These are phyloP conservation scores for Scrobipalpa costella DNA, from an alignment of 2,888 invertebrate species.

Conservation along the genomic window DNA sequence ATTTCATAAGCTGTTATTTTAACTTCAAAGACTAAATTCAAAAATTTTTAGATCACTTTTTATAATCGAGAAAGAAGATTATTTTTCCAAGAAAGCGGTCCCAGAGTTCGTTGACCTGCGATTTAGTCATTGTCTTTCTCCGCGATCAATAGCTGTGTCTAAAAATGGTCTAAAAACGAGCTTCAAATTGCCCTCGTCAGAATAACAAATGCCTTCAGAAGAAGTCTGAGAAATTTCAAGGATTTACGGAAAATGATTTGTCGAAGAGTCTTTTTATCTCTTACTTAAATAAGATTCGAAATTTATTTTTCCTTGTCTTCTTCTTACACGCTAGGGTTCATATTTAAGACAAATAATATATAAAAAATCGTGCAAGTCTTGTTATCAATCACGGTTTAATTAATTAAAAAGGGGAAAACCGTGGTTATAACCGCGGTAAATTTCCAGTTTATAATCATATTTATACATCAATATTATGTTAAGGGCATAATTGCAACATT, in stretches of 20 bases:
- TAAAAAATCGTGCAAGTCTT: too few species aligned
- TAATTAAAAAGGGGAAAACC: too few species aligned
- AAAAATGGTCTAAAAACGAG: background rate
- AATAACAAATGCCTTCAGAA: conserved; percentile 3
- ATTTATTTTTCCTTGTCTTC: background rate
- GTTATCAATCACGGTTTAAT: too few species aligned
- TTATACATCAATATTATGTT: too few species aligned
- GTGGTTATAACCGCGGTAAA: too few species aligned
- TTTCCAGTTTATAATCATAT: too few species aligned
- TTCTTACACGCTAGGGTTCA: background rate
- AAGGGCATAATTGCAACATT: too few species aligned
- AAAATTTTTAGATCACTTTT: too few species aligned
- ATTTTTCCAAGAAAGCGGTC: conserved; percentile 1
- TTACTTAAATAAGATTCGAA: background rate
- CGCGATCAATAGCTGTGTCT: conserved; percentile 3
- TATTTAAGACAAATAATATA: too few species aligned
- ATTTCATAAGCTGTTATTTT: too few species aligned
- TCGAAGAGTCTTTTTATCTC: background rate
- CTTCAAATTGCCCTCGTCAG: background rate
- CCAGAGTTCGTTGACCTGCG: conserved; percentile 10
- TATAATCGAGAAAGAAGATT: too few species aligned
- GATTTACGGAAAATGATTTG: background rate
- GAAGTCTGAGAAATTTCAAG: background rate
- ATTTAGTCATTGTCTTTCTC: conserved; percentile 6
- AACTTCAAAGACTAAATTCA: too few species aligned